Evolutionary conservation across 2,113 vertebrate genomes (phyloP).

Genomic region (Dromaius novaehollandiae): DNA sequence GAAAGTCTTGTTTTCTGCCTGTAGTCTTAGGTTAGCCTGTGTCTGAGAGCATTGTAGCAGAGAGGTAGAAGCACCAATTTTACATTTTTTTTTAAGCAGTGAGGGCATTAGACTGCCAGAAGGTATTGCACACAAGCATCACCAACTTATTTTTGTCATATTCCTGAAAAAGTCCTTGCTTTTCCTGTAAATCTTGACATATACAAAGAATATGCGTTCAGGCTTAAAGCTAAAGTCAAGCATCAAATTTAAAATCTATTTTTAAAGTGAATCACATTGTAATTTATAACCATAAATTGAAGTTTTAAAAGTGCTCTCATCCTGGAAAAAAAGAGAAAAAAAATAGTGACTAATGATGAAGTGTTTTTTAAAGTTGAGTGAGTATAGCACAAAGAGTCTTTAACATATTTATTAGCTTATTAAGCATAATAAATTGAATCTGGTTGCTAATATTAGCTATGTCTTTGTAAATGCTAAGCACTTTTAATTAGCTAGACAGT

Average conservation of each 20-base stretch:
- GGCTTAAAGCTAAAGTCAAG: background rate
- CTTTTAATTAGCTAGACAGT: conserved; percentile 9
- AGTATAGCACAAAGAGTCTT: background rate
- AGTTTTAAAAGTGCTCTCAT: conserved; percentile 6
- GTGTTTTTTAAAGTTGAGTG: conserved; percentile 53
- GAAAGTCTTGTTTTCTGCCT: background rate
- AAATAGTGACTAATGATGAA: conserved; percentile 25
- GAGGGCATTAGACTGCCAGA: background rate
- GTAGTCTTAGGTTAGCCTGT: background rate
- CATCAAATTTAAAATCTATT: conserved; percentile 5
- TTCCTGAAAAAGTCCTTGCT: conserved; percentile 10
- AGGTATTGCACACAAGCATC: background rate
- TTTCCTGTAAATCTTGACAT: background rate
- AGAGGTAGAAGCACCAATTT: background rate
- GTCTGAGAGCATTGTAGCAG: background rate
- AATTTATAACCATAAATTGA: background rate
- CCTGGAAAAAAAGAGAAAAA: background rate
- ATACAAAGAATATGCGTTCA: background rate
- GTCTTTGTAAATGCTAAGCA: background rate
- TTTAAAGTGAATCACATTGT: background rate
- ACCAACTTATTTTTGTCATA: background rate
- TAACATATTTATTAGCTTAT: conserved; percentile 48
- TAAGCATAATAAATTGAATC: conserved; percentile 31
- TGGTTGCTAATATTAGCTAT: conserved; percentile 26
- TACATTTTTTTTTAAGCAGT: background rate